Percentiles rank a stretch among this genome's conserved stretches.
phyloP scores from a whole-genome alignment of 2,797 vertebrate genomes.

The Cyprinella venusta region DNA sequence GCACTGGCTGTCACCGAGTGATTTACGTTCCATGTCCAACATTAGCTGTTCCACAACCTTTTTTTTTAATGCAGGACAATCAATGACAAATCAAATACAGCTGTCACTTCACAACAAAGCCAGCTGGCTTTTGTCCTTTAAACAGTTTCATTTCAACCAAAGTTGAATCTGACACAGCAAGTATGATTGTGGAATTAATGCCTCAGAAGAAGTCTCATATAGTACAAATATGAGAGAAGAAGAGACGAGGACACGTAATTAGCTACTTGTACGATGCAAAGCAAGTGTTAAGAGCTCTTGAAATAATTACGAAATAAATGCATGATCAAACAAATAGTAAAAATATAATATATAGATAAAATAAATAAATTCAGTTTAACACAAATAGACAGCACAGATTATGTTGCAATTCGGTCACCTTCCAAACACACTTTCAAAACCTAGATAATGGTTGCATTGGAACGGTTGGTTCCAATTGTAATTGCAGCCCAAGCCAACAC shows the following conservation, averaged over 20 bases:
- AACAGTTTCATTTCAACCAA: slow-evolving; percentile 71
- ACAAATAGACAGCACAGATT: slow-evolving; percentile 65
- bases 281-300: slow-evolving; percentile 79
- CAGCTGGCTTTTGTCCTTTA: slow-evolving; percentile 57
- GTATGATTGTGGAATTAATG: slow-evolving; percentile 78
- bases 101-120: slow-evolving; percentile 43
- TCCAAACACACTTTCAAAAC: slow-evolving; percentile 60
- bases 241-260: slow-evolving; percentile 68
- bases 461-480: neutral
- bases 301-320: slow-evolving; percentile 84
- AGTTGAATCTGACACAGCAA: slow-evolving; percentile 77
- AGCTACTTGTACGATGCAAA: slow-evolving; percentile 77
- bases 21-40: slow-evolving; percentile 13
- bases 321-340: slow-evolving; percentile 79
- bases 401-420: slow-evolving; percentile 66
- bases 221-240: slow-evolving; percentile 77
- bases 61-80: slow-evolving; percentile 24
- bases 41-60: slow-evolving; percentile 12
- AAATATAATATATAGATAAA: slow-evolving; percentile 82
- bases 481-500: slow-evolving; percentile 60
- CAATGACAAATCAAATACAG: slow-evolving; percentile 19
- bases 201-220: slow-evolving; percentile 78
- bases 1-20: slow-evolving; percentile 14
- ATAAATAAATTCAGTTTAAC: slow-evolving; percentile 82
- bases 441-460: neutral